These are phyloP conservation scores for Thamnaconus septentrionalis DNA, from an alignment of 2,113 vertebrate genomes.

Conservation along the genomic window DNA sequence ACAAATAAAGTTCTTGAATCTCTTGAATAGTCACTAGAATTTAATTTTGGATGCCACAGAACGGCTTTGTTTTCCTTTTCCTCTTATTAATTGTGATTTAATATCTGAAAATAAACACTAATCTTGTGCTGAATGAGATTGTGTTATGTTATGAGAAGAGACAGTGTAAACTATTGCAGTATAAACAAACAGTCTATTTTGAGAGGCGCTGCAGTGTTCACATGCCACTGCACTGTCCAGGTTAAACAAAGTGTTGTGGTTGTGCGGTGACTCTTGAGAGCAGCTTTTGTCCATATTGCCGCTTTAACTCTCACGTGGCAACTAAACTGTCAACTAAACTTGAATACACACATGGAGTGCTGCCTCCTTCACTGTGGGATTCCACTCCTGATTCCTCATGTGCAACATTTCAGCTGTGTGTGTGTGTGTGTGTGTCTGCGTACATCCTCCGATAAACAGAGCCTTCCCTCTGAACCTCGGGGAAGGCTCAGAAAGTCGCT, in stretches of 20 bases:
- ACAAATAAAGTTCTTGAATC: too few relatives aligned
- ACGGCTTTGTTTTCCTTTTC: background rate
- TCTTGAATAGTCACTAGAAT: background rate
- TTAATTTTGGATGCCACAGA: background rate
- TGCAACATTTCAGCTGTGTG: constrained; percentile 1
- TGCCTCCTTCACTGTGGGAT: background rate
- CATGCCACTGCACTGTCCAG: constrained; percentile 5
- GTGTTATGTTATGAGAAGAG: constrained; percentile 15
- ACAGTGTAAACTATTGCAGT: constrained; percentile 10
- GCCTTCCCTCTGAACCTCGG: constrained; percentile 40
- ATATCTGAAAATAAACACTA: constrained; percentile 10
- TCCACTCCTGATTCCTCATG: background rate
- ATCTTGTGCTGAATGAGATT: background rate
- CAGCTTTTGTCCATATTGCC: too few relatives aligned
- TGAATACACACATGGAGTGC: background rate
- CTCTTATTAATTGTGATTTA: constrained; percentile 3
- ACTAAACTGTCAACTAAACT: background rate
- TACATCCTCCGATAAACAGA: constrained; percentile 55
- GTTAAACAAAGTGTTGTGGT: background rate
- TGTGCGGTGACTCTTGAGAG: background rate
- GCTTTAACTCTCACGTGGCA: background rate
- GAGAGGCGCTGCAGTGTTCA: constrained; percentile 20
- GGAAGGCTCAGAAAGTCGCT: constrained; percentile 32
- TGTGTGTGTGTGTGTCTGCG: constrained; percentile 30
- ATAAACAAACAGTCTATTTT: constrained; percentile 42